Evolutionary conservation across 2,797 vertebrate species (phyloP), one percentile per base, ranked within the genome.

Genomic region (Darevskia mixta): DNA sequence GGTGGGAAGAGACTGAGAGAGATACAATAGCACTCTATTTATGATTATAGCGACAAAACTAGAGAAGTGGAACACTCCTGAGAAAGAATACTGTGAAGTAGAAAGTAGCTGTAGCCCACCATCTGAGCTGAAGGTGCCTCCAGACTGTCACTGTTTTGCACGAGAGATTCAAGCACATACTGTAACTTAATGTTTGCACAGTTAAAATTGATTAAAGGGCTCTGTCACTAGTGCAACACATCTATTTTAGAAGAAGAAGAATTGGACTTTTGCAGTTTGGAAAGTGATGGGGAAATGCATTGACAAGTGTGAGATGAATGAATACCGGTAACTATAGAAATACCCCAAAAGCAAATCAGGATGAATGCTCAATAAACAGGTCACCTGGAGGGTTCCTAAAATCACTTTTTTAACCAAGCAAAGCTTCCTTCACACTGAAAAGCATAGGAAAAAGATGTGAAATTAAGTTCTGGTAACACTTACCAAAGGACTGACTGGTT

Each of bases 401-500:
- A 41, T 18, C 35, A 41, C 3, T 58, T 8, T 76, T 76, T 3
- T 27, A 25, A 83, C 10, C n/a, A 20, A n/a, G 17, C 10, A 45
- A 73, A 2, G 32, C 13, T 32, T 35, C 17, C 20, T 73, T 38
- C n/a, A 73, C 2, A 80, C 82, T 83, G 7, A 77, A 41, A 45
- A 87, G 23, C 3, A 27, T 9, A 88, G 66, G 85, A 15, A 27
- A 82, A 45, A 83, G 84, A n/a, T 32, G 29, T 75, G 55, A 45
- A 58, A 64, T 45, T 43, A n/a, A 55, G 61, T 35, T 85, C 78
- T 18, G 49, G 38, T 41, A 29, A 45, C 79, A 96, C 98, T 98
- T 95, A 99, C 99, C 95, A 99, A 96, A 2, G 99, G 98, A 93
- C 99, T 99, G 96, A 99, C 99, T 0, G 99, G 99, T 85, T 99